A percentile compares a stretch with the other conserved stretches of the same genome.
Conservation (phyloP, 1,140 invertebrate species). For the Platyura marginata region DNA sequence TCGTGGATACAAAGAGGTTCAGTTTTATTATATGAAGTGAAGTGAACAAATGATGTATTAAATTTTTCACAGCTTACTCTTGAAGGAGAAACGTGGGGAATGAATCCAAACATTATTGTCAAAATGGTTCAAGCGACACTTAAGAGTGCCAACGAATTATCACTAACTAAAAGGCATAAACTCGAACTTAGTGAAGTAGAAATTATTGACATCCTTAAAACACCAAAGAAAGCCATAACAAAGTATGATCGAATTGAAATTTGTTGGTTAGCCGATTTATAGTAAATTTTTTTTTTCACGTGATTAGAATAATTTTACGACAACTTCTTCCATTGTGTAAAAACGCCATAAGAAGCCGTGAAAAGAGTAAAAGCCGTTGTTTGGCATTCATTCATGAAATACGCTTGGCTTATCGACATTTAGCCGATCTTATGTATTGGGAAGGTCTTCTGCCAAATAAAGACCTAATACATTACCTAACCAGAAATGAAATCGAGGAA, state of each 20-base stretch:
- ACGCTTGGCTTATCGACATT: constrained; percentile 33
- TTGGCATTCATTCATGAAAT: constrained; percentile 38
- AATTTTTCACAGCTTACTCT: constrained; percentile 40
- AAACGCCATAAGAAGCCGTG: constrained; percentile 38
- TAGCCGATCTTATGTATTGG: constrained; percentile 36
- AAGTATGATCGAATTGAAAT: constrained; percentile 16
- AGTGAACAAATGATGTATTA: not conserved
- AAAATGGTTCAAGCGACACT: constrained; percentile 35
- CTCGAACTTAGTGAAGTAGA: constrained; percentile 14
- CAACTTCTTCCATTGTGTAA: constrained; percentile 36
- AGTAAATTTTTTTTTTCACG: constrained; percentile 26
- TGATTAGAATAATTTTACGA: constrained; percentile 10
- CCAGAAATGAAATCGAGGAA: constrained; percentile 39
- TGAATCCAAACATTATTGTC: constrained; percentile 39
- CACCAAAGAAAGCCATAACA: constrained; percentile 26
- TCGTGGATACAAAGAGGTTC: constrained; percentile 51
- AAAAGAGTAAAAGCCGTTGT: constrained; percentile 43
- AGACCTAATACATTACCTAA: constrained; percentile 51
- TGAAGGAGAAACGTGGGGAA: constrained; percentile 40
- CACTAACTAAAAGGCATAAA: constrained; percentile 9
- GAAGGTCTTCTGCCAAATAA: constrained; percentile 42
- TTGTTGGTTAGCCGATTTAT: constrained; percentile 10
- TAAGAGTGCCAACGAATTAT: constrained; percentile 1
- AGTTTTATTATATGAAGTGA: constrained; percentile 4
- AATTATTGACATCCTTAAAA: constrained; percentile 26